Percentiles rank a stretch among this genome's conserved stretches.
These are phyloP conservation scores for Caenorhabditis elegans DNA, from an alignment of 1,140 invertebrate genomes.

Conservation along the genomic window WBcel235 BX284605.5:13595501-13596000, in stretches of 20 bases:
- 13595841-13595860: not conserved
- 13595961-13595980: not conserved
- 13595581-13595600: not conserved
- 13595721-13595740: not conserved
- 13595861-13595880: not conserved
- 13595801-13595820: not conserved
- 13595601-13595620: not conserved
- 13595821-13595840: not conserved
- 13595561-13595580: no score
- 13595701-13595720: not conserved
- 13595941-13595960: not conserved
- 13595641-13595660: not conserved
- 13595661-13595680: conserved; percentile 12
- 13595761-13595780: not conserved
- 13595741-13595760: no score
- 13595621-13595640: not conserved
- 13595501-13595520: no score
- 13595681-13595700: conserved; percentile 1
- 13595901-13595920: not conserved
- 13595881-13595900: not conserved
- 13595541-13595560: no score
- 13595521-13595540: no score
- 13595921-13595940: not conserved
- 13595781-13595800: not conserved
- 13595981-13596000: no score